Evolutionary conservation across 1,140 invertebrate genomes (phyloP), one percentile per base, ranked within the genome.

Genomic region (Drosophila trapezifrons): DNA sequence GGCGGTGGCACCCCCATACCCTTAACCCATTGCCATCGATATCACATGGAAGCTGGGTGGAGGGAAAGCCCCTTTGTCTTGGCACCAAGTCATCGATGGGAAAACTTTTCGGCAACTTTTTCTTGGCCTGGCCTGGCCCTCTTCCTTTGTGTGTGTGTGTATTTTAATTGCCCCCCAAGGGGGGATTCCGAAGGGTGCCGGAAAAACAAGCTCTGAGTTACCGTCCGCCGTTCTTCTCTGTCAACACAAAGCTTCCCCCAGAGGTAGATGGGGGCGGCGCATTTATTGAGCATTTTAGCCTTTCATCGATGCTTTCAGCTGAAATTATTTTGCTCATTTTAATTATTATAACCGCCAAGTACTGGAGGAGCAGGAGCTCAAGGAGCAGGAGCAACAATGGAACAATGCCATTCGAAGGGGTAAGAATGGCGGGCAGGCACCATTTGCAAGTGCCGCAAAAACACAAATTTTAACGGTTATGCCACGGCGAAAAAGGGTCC

Each of bases 251-350:
- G 20, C 8, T n/a, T n/a, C n/a, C n/a, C n/a, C n/a, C 25, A 9
- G 12, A 18, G 20, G 35, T 10, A 20, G 17, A 10, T 9, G 25
- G 18, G 13, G 17, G 10, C 7, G 35, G 22, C 57, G 43, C 79
- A 86, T 86, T 87, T 87, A 86, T 87, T 87, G 84, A 80, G 84
- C 84, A 89, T 78, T 89, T 87, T 77, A 89, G 84, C 84, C 84
- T 89, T 89, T 89, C 84, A 89, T 89, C 84, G 84, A 89, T 89
- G 84, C 84, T 89, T 89, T 89, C 78, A 76, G 46, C 77, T 69
- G 65, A 89, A 89, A 89, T 89, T 89, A 89, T 86, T 86, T 86
- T 73, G 84, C 84, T 84, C 84, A 89, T 89, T 89, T 87, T 87
- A 87, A 87, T 89, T 89, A 89, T 89, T 89, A 89, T 80, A 89